These are phyloP conservation scores for Malurus leucopterus DNA, from an alignment of 2,797 vertebrate genomes.

Conservation along the genomic window DNA sequence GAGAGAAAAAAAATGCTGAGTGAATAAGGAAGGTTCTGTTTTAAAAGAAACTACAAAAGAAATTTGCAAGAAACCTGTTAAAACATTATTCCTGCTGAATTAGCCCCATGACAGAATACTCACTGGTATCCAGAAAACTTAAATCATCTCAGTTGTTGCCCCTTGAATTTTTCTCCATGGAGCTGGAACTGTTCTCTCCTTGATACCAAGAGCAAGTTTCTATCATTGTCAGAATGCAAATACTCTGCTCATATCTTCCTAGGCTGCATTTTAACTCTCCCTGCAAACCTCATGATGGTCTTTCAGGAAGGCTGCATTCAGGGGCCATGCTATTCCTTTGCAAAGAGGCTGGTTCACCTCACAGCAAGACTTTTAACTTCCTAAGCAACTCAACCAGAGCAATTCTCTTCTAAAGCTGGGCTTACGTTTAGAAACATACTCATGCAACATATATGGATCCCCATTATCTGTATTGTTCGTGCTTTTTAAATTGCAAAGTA, in stretches of 20 bases:
- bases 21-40: neutral
- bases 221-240: neutral
- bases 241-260: neutral
- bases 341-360: neutral
- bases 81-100: neutral
- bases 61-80: neutral
- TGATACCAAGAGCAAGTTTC: neutral
- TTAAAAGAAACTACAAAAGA: neutral
- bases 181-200: neutral
- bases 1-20: neutral
- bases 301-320: neutral
- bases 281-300: neutral
- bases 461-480: neutral
- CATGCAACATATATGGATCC: accelerated
- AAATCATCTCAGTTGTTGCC: neutral
- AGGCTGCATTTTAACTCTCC: neutral
- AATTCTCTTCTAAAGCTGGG: neutral
- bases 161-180: neutral
- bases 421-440: neutral
- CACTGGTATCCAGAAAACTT: neutral
- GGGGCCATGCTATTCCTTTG: neutral
- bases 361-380: neutral
- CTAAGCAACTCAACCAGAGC: neutral
- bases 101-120: neutral
- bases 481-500: neutral